A percentile compares a stretch with the other conserved stretches of the same genome.
Conservation (phyloP, 2,888 invertebrate species). For the Cylloceria caligata region DNA sequence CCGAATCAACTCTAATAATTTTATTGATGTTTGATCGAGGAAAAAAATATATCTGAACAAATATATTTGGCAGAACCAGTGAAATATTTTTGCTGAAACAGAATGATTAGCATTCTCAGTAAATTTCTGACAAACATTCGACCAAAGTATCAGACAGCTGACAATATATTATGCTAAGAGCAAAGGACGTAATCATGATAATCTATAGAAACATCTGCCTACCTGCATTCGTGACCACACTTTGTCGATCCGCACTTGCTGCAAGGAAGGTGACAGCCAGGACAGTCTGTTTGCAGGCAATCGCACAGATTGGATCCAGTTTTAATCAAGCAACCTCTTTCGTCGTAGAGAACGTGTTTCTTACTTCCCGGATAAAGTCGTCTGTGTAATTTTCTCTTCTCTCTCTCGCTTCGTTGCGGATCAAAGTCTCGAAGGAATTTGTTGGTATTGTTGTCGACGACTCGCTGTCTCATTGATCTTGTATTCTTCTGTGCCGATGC, state of each 20-base stretch:
- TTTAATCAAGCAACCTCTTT: slow-evolving; percentile 88
- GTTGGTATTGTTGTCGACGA: slow-evolving; percentile 76
- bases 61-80: neutral
- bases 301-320: slow-evolving; percentile 92
- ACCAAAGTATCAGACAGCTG: neutral
- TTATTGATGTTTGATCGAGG: neutral
- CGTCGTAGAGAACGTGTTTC: slow-evolving; percentile 89
- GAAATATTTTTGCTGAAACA: neutral
- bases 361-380: slow-evolving; percentile 87
- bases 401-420: slow-evolving; percentile 91
- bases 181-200: neutral
- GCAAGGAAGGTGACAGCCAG: slow-evolving; percentile 95
- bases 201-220: slow-evolving; percentile 58
- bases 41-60: neutral
- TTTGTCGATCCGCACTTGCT: slow-evolving; percentile 90
- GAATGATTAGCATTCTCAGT: neutral
- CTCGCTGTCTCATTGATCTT: slow-evolving; percentile 74
- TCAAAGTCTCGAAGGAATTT: slow-evolving; percentile 87
- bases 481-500: slow-evolving; percentile 68
- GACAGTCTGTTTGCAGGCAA: slow-evolving; percentile 91
- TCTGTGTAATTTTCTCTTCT: slow-evolving; percentile 91
- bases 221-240: slow-evolving; percentile 93
- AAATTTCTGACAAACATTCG: neutral
- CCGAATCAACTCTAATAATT: neutral
- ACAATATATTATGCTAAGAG: neutral